These are phyloP conservation scores for human (Homo sapiens) DNA, from an alignment of 2,113 vertebrate genomes.

Conservation along the genomic window DNA sequence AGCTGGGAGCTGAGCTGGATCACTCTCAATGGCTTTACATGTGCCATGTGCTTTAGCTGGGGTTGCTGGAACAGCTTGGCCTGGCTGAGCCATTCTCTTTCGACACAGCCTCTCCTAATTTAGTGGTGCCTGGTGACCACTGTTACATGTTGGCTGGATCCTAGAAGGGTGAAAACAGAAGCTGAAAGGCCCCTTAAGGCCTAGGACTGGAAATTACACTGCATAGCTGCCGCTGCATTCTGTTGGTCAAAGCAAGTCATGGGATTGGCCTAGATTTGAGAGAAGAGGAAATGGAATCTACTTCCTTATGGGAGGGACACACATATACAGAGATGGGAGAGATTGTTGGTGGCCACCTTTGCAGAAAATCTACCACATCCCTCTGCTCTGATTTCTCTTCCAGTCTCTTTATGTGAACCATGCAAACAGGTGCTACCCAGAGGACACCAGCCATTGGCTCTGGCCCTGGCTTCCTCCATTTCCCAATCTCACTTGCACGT, in stretches of 20 bases:
- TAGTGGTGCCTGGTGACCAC: neutral
- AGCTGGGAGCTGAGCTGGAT: neutral
- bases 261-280: neutral
- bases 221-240: neutral
- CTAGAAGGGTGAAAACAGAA: neutral
- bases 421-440: neutral
- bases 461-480: neutral
- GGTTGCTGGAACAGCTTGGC: neutral
- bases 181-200: neutral
- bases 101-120: neutral
- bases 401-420: neutral
- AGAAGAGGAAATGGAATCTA: neutral
- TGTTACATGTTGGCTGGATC: neutral
- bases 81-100: neutral
- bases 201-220: neutral
- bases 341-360: neutral
- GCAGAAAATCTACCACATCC: neutral
- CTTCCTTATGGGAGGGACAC: neutral
- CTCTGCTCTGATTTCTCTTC: neutral
- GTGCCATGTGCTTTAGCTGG: neutral
- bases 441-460: too few relatives aligned
- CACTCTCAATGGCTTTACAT: neutral
- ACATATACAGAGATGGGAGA: neutral
- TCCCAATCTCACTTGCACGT: too few relatives aligned
- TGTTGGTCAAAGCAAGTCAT: neutral